Conservation (phyloP, 2,888 invertebrate species). For the Drosophila bunnanda region DNA sequence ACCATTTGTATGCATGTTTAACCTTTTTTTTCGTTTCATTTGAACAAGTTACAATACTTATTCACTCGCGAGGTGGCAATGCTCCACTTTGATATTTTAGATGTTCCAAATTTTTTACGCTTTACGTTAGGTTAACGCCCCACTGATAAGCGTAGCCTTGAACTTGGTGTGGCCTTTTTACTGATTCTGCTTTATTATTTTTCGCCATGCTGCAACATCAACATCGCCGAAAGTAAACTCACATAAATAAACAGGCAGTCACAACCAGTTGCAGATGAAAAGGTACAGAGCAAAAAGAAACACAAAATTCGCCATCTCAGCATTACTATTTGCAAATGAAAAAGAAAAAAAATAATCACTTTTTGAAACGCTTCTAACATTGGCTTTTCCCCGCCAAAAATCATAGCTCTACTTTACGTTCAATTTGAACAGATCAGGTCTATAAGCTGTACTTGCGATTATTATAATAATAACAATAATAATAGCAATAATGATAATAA, state of each 20-base stretch:
- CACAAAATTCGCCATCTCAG: constrained; percentile 45
- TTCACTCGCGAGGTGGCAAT: constrained; percentile 32
- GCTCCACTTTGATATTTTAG: constrained; percentile 21
- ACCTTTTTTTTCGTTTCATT: constrained; percentile 42
- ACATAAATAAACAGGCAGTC: constrained; percentile 55
- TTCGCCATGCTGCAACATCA: constrained; percentile 45
- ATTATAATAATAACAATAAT: constrained; percentile 10
- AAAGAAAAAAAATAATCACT: neutral
- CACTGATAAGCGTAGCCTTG: constrained; percentile 74
- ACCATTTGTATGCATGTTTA: constrained; percentile 23
- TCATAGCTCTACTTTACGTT: neutral
- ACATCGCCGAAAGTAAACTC: constrained; percentile 44
- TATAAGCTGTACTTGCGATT: too few species aligned
- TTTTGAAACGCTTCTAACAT: neutral
- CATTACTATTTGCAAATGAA: constrained; percentile 71
- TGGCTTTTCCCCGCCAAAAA: constrained; percentile 15
- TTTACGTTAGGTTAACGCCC: constrained; percentile 63
- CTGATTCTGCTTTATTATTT: constrained; percentile 4
- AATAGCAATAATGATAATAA: neutral
- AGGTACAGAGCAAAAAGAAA: constrained; percentile 20
- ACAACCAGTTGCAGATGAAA: constrained; percentile 37
- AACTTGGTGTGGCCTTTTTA: constrained; percentile 57
- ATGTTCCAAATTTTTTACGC: constrained; percentile 18
- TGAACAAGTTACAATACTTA: constrained; percentile 61
- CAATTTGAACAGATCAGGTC: neutral